phyloP scores from a whole-genome alignment of 2,113 vertebrate species.

The Cepphus grylle region DNA sequence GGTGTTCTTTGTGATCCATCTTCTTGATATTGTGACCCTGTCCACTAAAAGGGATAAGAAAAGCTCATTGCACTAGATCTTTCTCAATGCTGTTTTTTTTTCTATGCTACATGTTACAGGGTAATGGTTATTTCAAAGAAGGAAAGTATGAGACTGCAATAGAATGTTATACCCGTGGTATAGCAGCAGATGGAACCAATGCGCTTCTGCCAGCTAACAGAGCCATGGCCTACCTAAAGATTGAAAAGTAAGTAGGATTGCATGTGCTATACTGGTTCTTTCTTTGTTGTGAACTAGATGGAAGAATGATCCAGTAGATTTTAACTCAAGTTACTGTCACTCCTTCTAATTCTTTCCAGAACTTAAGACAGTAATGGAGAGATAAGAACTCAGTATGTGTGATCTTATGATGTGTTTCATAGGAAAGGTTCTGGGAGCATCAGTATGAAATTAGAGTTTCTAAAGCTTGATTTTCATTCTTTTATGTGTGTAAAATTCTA shows the following conservation, averaged over 20 bases:
- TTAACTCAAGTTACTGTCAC: background rate
- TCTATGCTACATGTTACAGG: conserved; percentile 69
- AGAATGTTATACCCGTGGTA: conserved; percentile 89
- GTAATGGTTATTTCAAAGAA: conserved; percentile 95
- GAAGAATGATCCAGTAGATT: background rate
- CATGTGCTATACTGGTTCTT: background rate
- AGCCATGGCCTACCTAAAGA: conserved; percentile 94
- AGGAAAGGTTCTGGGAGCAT: background rate
- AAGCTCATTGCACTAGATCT: background rate
- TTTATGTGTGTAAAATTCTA: background rate
- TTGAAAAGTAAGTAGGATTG: conserved; percentile 80
- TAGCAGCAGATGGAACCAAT: conserved; percentile 87
- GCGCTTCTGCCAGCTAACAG: conserved; percentile 93
- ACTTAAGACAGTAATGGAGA: background rate
- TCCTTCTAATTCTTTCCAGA: background rate
- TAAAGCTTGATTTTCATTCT: background rate
- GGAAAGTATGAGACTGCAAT: conserved; percentile 90
- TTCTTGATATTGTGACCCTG: background rate
- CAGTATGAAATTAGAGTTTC: background rate
- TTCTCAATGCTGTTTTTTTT: background rate
- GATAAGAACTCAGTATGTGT: background rate
- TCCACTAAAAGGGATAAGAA: background rate
- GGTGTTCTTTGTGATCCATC: background rate
- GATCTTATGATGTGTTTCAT: background rate
- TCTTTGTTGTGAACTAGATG: background rate